Evolutionary conservation across 2,797 vertebrate species (phyloP).

Genomic region (Rhinogobio ventralis): DNA sequence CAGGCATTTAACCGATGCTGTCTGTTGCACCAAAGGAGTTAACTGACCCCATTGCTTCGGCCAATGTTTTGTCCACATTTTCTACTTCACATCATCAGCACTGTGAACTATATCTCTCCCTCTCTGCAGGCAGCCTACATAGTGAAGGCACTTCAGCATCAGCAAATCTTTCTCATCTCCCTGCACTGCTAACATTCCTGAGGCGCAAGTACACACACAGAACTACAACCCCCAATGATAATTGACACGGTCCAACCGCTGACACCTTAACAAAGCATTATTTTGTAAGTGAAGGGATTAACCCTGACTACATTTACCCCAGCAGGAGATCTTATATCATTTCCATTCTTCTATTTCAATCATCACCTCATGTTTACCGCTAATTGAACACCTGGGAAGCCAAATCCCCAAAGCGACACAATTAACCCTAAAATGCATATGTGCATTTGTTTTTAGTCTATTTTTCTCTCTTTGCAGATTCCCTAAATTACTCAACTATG

Average conservation of each 20-base stretch:
- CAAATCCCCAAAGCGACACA: background rate
- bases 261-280: background rate
- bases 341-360: slow-evolving; percentile 1
- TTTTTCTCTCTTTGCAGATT: background rate
- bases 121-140: background rate
- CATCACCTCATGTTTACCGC: background rate
- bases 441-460: background rate
- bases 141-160: background rate
- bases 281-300: background rate
- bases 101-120: background rate
- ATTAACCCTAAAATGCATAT: background rate
- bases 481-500: too few species aligned
- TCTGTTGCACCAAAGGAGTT: background rate
- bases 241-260: background rate
- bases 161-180: background rate
- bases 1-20: background rate
- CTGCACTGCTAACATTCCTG: too few species aligned
- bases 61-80: background rate
- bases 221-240: background rate
- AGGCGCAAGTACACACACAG: background rate
- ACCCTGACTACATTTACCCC: background rate
- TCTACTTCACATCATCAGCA: slow-evolving; percentile 5
- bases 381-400: slow-evolving; percentile 12
- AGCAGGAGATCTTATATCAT: background rate
- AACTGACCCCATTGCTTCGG: background rate